phyloP scores from a whole-genome alignment of 2,888 invertebrate species.

The Chalcis sispes region DNA sequence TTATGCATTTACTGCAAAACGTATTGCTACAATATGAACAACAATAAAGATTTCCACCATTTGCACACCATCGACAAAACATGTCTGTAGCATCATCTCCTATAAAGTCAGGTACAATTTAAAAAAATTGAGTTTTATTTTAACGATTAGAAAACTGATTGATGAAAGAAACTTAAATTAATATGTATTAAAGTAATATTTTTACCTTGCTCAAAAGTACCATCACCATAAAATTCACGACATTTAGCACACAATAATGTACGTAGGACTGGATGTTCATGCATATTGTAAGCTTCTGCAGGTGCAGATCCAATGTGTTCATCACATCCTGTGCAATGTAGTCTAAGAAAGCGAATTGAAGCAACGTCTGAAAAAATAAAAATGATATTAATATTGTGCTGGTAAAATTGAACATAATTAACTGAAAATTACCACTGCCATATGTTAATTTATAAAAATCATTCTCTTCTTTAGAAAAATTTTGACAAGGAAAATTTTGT shows the following conservation, averaged over 20 bases:
- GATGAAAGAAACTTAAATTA: too few relatives aligned
- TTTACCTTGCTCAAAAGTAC: conserved; percentile 85
- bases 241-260: conserved; percentile 85
- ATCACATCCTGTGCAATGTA: conserved; percentile 88
- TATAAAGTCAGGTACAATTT: too few relatives aligned
- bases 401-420: conserved; percentile 9
- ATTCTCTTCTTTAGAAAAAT: conserved; percentile 66
- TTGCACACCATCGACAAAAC: conserved; percentile 90
- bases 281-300: conserved; percentile 80
- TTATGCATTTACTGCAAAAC: conserved; percentile 84
- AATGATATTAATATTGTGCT: conserved; percentile 5
- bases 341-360: conserved; percentile 78
- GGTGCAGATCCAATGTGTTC: conserved; percentile 85
- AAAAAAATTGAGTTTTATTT: conserved; percentile 4
- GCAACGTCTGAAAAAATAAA: conserved; percentile 78
- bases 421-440: conserved; percentile 65
- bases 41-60: conserved; percentile 87
- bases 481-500: conserved; percentile 41
- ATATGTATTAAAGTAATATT: background rate
- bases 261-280: conserved; percentile 84
- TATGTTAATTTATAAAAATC: conserved; percentile 69
- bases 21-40: conserved; percentile 82
- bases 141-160: too few relatives aligned
- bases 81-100: conserved; percentile 89
- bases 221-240: conserved; percentile 87